A percentile compares a stretch with the other conserved stretches of the same genome.
phyloP scores from a whole-genome alignment of 2,888 invertebrate genomes.

The Tholera decimalis region DNA sequence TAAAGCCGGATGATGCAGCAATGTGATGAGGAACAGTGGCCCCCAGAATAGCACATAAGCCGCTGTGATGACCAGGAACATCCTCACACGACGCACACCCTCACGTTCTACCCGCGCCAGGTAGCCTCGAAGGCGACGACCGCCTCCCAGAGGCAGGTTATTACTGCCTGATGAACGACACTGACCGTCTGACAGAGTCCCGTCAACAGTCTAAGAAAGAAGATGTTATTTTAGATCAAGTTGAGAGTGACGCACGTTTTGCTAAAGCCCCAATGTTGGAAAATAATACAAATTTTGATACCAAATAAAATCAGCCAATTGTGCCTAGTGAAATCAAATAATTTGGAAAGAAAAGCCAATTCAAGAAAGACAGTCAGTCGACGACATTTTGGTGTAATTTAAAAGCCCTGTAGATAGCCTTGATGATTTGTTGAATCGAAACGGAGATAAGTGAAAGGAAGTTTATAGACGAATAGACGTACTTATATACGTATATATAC shows the following conservation, averaged over 20 bases:
- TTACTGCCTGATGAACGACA: conserved; percentile 79
- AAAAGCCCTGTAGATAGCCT: conserved; percentile 31
- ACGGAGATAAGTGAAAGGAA: conserved; percentile 9
- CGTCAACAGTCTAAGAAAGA: conserved; percentile 84
- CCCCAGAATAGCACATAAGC: conserved; percentile 98
- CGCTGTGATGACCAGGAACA: conserved; percentile 96
- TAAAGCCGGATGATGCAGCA: conserved; percentile 94
- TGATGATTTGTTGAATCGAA: conserved; percentile 16
- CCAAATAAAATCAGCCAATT: conserved; percentile 30
- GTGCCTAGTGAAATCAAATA: conserved; percentile 36
- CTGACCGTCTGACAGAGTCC: conserved; percentile 81
- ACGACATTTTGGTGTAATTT: conserved; percentile 20
- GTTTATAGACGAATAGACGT: conserved; percentile 25
- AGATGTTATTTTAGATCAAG: background rate
- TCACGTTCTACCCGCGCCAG: conserved; percentile 95
- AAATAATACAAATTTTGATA: conserved; percentile 20
- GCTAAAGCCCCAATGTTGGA: conserved; percentile 22
- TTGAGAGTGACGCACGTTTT: background rate
- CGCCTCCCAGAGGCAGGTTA: conserved; percentile 92
- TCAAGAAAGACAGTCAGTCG: conserved; percentile 9
- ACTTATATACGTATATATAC: conserved; percentile 5
- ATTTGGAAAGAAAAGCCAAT: conserved; percentile 38
- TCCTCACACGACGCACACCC: conserved; percentile 95
- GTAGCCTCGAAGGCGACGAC: conserved; percentile 94
- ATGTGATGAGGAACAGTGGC: conserved; percentile 96